These are phyloP conservation scores for Enteromius afrohamiltoni DNA, from an alignment of 2,797 vertebrate genomes.

Conservation along the genomic window DNA sequence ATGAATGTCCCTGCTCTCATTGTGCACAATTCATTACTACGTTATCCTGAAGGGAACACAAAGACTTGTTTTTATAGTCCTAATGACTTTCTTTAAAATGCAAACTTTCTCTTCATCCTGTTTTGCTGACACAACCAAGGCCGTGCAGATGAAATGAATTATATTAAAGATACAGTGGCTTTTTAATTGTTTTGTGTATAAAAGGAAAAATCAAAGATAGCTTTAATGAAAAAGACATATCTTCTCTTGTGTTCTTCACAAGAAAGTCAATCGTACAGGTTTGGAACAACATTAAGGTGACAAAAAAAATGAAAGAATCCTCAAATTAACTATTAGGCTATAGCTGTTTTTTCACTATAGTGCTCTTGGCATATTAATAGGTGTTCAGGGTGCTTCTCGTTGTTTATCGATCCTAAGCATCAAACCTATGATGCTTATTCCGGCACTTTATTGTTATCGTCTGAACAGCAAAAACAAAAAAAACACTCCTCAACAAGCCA, in stretches of 20 bases:
- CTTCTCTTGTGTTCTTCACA: not conserved
- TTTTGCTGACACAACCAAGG: slow-evolving; percentile 15
- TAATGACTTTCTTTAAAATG: slow-evolving; percentile 2
- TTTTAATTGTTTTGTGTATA: not conserved
- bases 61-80: not conserved
- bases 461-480: not conserved
- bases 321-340: not conserved
- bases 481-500: not conserved
- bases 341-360: too few relatives aligned
- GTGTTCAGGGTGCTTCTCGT: not conserved
- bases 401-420: not conserved
- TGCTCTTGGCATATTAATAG: not conserved
- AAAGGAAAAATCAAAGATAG: not conserved
- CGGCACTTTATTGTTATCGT: not conserved
- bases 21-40: not conserved
- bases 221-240: too few relatives aligned
- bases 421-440: not conserved
- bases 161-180: not conserved
- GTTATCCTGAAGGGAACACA: not conserved
- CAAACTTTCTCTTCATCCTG: not conserved
- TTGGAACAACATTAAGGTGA: not conserved
- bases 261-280: not conserved
- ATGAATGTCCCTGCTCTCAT: not conserved
- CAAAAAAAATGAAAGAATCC: not conserved
- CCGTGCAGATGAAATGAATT: not conserved